phyloP scores from a whole-genome alignment of 1,140 invertebrate species.

The Pseudomyrmex sp. region DNA sequence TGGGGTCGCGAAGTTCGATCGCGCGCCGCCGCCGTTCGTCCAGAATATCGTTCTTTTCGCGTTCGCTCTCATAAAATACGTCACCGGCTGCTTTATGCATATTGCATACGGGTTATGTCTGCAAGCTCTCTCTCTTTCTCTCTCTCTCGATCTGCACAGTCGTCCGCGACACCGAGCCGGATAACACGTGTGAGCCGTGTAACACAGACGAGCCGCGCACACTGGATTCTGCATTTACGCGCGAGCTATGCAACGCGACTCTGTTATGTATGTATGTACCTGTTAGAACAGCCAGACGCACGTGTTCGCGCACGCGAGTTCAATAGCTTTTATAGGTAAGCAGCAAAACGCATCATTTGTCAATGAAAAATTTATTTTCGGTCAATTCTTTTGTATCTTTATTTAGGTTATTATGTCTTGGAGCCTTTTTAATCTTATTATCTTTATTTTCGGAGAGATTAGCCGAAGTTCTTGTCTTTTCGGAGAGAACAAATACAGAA shows the following conservation, averaged over 20 bases:
- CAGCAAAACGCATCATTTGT: too few relatives aligned
- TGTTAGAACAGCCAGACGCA: constrained; percentile 58
- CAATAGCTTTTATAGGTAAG: constrained; percentile 4
- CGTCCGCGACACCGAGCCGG: constrained; percentile 55
- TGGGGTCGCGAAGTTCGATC: constrained; percentile 50
- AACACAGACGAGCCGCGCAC: constrained; percentile 70
- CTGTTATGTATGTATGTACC: constrained; percentile 36
- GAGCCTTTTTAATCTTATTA: too few relatives aligned
- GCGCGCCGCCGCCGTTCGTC: not conserved
- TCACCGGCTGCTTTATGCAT: constrained; percentile 66
- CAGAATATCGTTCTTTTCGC: constrained; percentile 54
- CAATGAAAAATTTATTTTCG: constrained; percentile 8
- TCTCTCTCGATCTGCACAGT: not conserved
- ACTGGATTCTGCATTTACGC: constrained; percentile 73
- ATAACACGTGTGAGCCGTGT: constrained; percentile 74
- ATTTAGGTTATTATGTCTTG: too few relatives aligned
- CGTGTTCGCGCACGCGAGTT: constrained; percentile 37
- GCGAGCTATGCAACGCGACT: constrained; percentile 33
- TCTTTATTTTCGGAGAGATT: not conserved
- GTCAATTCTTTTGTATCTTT: too few relatives aligned
- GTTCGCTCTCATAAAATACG: constrained; percentile 22
- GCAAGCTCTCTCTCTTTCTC: not conserved
- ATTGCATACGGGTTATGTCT: constrained; percentile 73
- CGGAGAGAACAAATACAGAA: not conserved
- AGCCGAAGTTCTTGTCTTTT: not conserved